Percentiles rank a stretch among this genome's conserved stretches.
phyloP scores from a whole-genome alignment of 2,888 invertebrate species.

The Leptinotarsa tumamoca region DNA sequence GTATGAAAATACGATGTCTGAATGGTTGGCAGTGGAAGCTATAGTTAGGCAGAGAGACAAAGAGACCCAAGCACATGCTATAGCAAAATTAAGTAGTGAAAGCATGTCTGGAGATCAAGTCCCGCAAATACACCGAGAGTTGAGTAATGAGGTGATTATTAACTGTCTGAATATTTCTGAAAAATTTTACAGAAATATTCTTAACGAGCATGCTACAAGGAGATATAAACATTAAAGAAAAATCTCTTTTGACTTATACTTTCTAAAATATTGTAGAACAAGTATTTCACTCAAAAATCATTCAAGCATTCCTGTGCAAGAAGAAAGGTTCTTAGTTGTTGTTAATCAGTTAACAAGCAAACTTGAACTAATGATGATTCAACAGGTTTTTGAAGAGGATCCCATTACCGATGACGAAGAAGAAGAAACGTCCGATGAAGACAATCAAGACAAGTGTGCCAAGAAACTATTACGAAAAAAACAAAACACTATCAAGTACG shows the following conservation, averaged over 20 bases:
- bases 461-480: conserved; percentile 54
- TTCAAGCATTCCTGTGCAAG: no score
- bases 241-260: not conserved
- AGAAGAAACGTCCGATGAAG: conserved; percentile 57
- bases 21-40: conserved; percentile 95
- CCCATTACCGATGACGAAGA: conserved; percentile 63
- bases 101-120: conserved; percentile 70
- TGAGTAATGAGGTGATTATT: conserved; percentile 68
- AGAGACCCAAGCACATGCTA: conserved; percentile 85
- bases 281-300: no score
- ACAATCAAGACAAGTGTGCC: conserved; percentile 60
- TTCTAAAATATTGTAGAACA: not conserved
- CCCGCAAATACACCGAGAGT: conserved; percentile 66
- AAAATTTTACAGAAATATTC: not conserved
- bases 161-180: conserved; percentile 12
- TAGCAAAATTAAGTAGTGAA: conserved; percentile 86
- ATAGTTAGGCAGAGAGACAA: conserved; percentile 87
- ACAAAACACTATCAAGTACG: conserved; percentile 63
- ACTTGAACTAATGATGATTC: conserved; percentile 25
- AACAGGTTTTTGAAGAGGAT: conserved; percentile 64
- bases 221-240: not conserved
- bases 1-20: conserved; percentile 93
- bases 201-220: not conserved
- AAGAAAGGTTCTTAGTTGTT: no score
- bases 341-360: not conserved